phyloP scores from a whole-genome alignment of 2,888 invertebrate genomes.

The Eupithecia tripunctaria region DNA sequence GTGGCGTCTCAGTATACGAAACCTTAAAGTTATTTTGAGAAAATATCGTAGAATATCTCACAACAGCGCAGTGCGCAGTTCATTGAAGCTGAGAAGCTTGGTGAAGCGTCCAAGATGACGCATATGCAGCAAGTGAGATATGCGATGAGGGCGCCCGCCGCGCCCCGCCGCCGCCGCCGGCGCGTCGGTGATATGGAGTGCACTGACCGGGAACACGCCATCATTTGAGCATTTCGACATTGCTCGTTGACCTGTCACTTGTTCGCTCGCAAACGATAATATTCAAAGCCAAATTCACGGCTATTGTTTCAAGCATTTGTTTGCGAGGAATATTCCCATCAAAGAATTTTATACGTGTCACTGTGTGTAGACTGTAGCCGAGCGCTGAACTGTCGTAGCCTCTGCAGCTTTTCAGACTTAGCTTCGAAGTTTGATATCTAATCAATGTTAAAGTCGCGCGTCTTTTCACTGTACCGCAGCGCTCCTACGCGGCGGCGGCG shows the following conservation, averaged over 20 bases:
- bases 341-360: background rate
- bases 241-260: conserved; percentile 28
- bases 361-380: too few species aligned
- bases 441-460: background rate
- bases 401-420: background rate
- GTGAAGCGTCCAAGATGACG: conserved; percentile 24
- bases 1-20: conserved; percentile 16
- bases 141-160: conserved; percentile 9
- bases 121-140: conserved; percentile 20
- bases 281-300: conserved; percentile 24
- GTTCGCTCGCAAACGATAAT: conserved; percentile 28
- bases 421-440: too few species aligned
- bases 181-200: conserved; percentile 17
- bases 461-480: background rate
- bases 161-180: too few species aligned
- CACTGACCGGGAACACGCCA: conserved; percentile 31
- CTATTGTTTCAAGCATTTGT: conserved; percentile 25
- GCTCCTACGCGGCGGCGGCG: background rate
- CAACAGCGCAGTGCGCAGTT: conserved; percentile 13
- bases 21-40: conserved; percentile 3
- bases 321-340: conserved; percentile 20
- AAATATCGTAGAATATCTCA: conserved; percentile 11
- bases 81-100: conserved; percentile 16
- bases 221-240: conserved; percentile 24
- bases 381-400: background rate